Base-by-base conservation (phyloP, 2,888 invertebrate genomes). In the Theretra japonica region DNA sequence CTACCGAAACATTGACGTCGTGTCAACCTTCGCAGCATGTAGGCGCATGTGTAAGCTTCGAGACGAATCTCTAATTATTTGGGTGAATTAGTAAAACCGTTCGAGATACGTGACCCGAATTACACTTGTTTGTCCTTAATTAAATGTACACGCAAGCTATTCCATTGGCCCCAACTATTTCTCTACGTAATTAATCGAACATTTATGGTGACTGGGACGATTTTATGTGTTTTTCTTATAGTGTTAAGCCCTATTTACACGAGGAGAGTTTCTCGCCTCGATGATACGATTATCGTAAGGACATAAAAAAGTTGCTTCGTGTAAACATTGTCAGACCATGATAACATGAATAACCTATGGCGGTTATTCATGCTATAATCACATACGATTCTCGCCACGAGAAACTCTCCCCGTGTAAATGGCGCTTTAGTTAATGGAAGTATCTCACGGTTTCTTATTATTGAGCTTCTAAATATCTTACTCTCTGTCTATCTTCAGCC, bases 11-110 rank as follows among this genome's bases (percentile, higher is more conserved):
- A 11, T 69, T 33, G 17, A 21, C 33, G 6, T 17, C 2, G 33
- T 23, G 33, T 30, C 56, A 15, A 17, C 21, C n/a, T 57, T n/a
- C 21, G 15, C 23, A 11, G 4, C 56, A 57, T 30, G 33, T 17
- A 69, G 17, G 41, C 33, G 57, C 30, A n/a, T 56, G 33, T 57
- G 30, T 76, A 76, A 76, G 62, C 79, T 78, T 77, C 77, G 73
- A 75, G 77, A 79, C 73, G 81, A 80, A 79, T 79, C 77, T 72
- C 77, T 81, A 86, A 85, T 86, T 79, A 86, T 85, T 85, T 80
- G 77, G 76, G 74, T 74, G 81, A 80, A 81, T 83, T 77, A 76
- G 82, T 83, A 81, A 84, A 83, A 80, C 83, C 81, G 82, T 85
- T 84, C 80, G 73, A 50, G 69, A 17, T 70, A 75, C 80, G 83